phyloP scores from a whole-genome alignment of 2,113 vertebrate species.

The Sitta europaea region DNA sequence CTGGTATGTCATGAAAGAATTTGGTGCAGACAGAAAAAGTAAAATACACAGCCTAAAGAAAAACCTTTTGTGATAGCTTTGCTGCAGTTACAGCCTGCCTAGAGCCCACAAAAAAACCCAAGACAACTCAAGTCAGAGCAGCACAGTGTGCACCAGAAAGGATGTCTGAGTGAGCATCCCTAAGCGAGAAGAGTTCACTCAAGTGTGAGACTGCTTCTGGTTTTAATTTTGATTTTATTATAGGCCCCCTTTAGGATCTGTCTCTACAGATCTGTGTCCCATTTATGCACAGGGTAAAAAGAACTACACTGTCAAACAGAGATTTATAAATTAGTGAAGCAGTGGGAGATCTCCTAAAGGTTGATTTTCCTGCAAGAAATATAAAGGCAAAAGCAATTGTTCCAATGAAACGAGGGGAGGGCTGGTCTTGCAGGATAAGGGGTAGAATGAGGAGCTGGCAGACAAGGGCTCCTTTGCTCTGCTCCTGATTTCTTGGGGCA shows the following conservation, averaged over 20 bases:
- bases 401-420: background rate
- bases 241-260: background rate
- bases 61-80: background rate
- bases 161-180: background rate
- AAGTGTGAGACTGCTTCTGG: background rate
- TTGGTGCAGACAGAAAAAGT: background rate
- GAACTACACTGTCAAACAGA: background rate
- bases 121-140: background rate
- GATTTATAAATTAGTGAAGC: background rate
- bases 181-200: background rate
- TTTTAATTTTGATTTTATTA: background rate
- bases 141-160: background rate
- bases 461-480: background rate
- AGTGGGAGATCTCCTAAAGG: background rate
- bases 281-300: background rate
- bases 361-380: background rate
- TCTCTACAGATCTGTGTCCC: background rate
- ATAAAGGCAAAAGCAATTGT: background rate
- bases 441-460: background rate
- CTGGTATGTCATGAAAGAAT: background rate
- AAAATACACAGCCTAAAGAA: background rate
- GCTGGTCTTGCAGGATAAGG: background rate
- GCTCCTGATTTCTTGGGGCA: background rate
- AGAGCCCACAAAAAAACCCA: background rate
- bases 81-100: background rate